Conservation (phyloP, 2,888 invertebrate species). For the Conops quadrifasciatus region DNA sequence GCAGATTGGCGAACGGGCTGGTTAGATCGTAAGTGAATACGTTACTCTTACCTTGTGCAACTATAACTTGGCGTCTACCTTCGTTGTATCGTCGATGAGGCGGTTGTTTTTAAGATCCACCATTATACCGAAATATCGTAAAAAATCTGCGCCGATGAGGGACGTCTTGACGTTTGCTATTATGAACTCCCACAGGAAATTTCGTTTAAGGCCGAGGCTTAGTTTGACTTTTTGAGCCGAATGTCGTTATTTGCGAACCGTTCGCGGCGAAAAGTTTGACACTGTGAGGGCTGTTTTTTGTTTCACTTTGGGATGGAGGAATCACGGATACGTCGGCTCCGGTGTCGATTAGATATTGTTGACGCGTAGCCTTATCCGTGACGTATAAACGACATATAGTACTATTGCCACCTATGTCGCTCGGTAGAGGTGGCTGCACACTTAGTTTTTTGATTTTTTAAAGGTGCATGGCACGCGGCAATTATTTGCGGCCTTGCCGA, state of each 20-base stretch:
- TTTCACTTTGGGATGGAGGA: neutral
- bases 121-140: neutral
- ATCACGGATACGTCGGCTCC: neutral
- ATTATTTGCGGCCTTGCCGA: neutral
- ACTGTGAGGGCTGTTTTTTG: neutral
- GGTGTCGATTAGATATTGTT: neutral
- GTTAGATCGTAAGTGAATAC: no score
- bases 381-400: neutral
- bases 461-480: neutral
- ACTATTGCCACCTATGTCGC: neutral
- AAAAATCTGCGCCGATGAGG: no score
- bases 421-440: neutral
- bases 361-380: neutral
- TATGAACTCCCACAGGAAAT: no score
- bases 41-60: no score
- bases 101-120: neutral
- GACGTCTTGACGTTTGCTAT: no score
- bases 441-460: neutral
- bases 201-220: no score
- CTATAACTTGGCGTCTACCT: slow-evolving; percentile 23
- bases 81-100: neutral
- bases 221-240: neutral
- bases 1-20: no score
- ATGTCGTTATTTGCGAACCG: neutral
- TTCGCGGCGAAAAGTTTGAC: neutral